Conservation (phyloP, 1,140 invertebrate genomes). For the Hydropsyche tenuis region DNA sequence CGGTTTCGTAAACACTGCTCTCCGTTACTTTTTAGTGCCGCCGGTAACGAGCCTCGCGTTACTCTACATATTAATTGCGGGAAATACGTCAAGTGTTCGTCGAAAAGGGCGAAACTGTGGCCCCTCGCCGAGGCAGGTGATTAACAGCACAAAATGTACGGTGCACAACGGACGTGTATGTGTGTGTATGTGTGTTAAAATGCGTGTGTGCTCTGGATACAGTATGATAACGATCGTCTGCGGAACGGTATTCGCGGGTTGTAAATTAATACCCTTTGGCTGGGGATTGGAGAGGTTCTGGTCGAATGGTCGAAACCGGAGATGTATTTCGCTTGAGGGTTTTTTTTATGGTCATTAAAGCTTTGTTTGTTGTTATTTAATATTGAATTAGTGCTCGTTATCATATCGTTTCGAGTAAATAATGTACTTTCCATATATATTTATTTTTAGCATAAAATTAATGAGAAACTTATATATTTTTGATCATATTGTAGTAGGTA, state of each 20-base stretch:
- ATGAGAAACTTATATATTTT: too few species aligned
- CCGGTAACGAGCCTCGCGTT: constrained; percentile 21
- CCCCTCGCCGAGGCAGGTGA: neutral
- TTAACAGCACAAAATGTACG: constrained; percentile 7
- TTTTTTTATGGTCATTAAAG: too few species aligned
- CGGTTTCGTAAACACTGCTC: too few species aligned
- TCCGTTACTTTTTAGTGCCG: constrained; percentile 12
- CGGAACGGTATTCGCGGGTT: neutral
- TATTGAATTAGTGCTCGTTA: too few species aligned
- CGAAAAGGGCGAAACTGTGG: neutral
- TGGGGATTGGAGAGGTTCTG: neutral
- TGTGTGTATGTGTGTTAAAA: too few species aligned
- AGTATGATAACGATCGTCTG: constrained; percentile 18
- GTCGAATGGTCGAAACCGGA: neutral
- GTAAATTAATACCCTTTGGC: neutral
- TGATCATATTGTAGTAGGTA: too few species aligned
- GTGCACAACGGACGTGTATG: neutral
- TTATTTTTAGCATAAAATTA: too few species aligned
- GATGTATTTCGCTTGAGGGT: too few species aligned
- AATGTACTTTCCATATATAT: too few species aligned
- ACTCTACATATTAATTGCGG: constrained; percentile 27
- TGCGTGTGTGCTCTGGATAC: too few species aligned
- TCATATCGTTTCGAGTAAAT: too few species aligned
- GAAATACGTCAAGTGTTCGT: constrained; percentile 24
- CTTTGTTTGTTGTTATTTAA: too few species aligned